phyloP scores from a whole-genome alignment of 2,888 invertebrate species.

The Allygus modestus region DNA sequence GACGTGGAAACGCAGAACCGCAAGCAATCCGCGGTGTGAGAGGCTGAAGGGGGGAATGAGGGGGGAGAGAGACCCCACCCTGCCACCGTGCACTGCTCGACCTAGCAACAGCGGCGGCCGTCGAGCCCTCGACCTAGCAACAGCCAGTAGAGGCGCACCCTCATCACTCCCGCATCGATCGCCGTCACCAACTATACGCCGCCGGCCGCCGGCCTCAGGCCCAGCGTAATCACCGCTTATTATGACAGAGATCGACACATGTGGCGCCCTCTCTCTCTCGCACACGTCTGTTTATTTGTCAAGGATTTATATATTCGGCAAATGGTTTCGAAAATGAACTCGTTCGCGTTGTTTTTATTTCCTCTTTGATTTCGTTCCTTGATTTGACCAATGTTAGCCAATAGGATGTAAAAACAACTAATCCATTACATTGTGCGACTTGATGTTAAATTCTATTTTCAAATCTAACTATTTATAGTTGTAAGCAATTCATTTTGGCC shows the following conservation, averaged over 20 bases:
- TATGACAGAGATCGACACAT: conserved; percentile 56
- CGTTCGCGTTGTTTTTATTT: neutral
- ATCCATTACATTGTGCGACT: no score
- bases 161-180: conserved; percentile 57
- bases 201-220: neutral
- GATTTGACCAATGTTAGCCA: no score
- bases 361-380: no score
- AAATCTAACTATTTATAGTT: no score
- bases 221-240: conserved; percentile 50
- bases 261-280: conserved; percentile 16
- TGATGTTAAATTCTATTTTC: no score
- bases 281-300: neutral
- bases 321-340: neutral
- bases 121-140: conserved; percentile 53
- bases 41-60: neutral
- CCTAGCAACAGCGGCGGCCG: conserved; percentile 38
- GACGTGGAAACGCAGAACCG: neutral
- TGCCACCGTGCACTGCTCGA: conserved; percentile 44
- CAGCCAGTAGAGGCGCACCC: conserved; percentile 50
- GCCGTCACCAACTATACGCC: conserved; percentile 27
- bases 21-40: conserved; percentile 21
- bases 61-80: conserved; percentile 12
- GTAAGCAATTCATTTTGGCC: no score
- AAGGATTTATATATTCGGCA: neutral
- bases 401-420: no score